Base-by-base conservation (phyloP, 2,113 vertebrate genomes). In the Amblyopsis rosae region DNA sequence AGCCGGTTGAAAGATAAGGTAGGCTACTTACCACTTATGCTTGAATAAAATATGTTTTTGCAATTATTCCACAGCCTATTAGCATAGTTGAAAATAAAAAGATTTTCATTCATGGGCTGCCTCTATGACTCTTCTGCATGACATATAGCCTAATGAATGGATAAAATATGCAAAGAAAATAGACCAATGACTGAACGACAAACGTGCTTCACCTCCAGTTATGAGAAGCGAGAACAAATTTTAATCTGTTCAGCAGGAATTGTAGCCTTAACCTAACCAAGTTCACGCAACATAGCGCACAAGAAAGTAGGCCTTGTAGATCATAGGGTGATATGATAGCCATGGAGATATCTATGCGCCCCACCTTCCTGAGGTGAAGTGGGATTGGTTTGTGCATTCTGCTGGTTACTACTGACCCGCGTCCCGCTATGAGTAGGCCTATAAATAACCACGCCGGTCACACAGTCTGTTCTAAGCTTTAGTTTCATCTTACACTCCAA, bases 101-200 rank as follows among this genome's bases (percentile, higher is more conserved):
- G 4, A 8, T 41, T 41, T 41, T 41, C 1, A 5, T 10, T 66
- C 45, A 65, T n/a, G n/a, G 66, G 49, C 41, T 6, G 32, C 26
- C 48, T 61, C 59, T 82, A 83, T 87, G 87, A 90, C 88, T 87
- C 82, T 88, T 82, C 82, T 76, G 81, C 82, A 49, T n/a, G 73
- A 9, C 15, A 26, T 9, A 61, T 16, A 26, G 26, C 26, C 26
- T 66, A 69, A 73, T 70, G 80, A 86, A 75, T 83, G 17, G 15
- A 12, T 55, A 8, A 1, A 17, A 61, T 47, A 47, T 11, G 16
- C 41, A 17, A 12, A 3, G 54, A 11, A 51, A 41, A 11, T 3
- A 8, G 12, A 7, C 4, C 79, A 9, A 6, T 13, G 62, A 64
- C 50, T 64, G 62, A 51, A 32, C 57, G 51, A n/a, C 12, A 15